phyloP scores from a whole-genome alignment of 1,140 invertebrate genomes.

The Luehdorfia chinensis region DNA sequence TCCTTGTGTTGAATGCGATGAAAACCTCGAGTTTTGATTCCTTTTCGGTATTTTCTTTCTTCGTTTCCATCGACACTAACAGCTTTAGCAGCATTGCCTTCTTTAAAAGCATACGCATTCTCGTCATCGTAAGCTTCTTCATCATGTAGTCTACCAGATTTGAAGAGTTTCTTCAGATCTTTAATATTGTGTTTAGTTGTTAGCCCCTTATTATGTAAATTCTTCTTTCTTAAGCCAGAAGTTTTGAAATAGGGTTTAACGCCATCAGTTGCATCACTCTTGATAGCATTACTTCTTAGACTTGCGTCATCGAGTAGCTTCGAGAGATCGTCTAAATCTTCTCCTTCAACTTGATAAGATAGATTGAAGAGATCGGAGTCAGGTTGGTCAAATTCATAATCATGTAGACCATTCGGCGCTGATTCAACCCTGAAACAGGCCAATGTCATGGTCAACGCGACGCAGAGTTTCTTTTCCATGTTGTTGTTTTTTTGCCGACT shows the following conservation, averaged over 20 bases:
- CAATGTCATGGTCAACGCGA: constrained; percentile 48
- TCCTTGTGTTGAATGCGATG: constrained; percentile 85
- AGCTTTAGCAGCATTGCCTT: constrained; percentile 46
- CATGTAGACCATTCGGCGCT: constrained; percentile 29
- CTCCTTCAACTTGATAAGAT: constrained; percentile 47
- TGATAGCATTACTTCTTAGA: constrained; percentile 5
- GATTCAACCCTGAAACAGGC: constrained; percentile 44
- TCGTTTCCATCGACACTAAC: constrained; percentile 67
- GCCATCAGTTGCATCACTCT: neutral
- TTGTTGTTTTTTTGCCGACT: constrained; percentile 45
- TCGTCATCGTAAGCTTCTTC: constrained; percentile 53
- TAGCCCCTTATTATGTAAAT: constrained; percentile 68
- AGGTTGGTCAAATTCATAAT: constrained; percentile 29
- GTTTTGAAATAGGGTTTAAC: constrained; percentile 23
- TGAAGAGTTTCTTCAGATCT: constrained; percentile 66
- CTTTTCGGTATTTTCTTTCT: constrained; percentile 79
- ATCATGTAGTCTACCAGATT: constrained; percentile 51
- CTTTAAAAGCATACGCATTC: constrained; percentile 52
- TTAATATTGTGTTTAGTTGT: constrained; percentile 62
- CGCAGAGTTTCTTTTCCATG: constrained; percentile 50
- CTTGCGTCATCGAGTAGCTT: constrained; percentile 33
- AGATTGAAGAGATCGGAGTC: constrained; percentile 50
- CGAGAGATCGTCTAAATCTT: constrained; percentile 53
- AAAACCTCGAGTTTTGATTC: constrained; percentile 82
- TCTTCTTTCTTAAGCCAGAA: constrained; percentile 48